Evolutionary conservation across 1,140 invertebrate genomes (phyloP).

Genomic region (Drosophila simulans): DNA sequence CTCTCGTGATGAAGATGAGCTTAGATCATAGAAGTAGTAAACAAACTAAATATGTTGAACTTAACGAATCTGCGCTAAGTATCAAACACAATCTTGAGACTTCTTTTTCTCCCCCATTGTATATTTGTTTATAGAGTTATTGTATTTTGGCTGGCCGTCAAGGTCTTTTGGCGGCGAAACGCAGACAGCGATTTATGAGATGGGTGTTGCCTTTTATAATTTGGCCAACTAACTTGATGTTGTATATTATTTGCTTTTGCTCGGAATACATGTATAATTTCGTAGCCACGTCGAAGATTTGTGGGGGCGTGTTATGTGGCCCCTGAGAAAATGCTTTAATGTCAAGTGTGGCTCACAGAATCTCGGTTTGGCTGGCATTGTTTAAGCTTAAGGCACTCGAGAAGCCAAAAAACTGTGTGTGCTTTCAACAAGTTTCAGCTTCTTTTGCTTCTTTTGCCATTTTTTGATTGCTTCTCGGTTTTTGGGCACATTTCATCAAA

Average conservation of each 20-base stretch:
- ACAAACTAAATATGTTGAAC: conserved; percentile 30
- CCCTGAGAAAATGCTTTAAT: conserved; percentile 48
- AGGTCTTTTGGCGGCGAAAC: conserved; percentile 50
- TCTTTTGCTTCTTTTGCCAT: not conserved
- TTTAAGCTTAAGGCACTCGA: conserved; percentile 34
- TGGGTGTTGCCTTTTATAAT: conserved; percentile 62
- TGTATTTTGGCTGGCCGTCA: conserved; percentile 29
- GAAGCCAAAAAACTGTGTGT: conserved; percentile 29
- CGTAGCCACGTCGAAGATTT: conserved; percentile 22
- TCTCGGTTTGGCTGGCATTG: conserved; percentile 8
- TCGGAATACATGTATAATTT: conserved; percentile 53
- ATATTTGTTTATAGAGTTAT: conserved; percentile 25
- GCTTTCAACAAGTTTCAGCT: conserved; percentile 40
- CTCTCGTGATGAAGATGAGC: conserved; percentile 4
- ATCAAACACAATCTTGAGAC: conserved; percentile 48
- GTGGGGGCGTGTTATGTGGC: conserved; percentile 48
- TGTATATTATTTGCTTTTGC: conserved; percentile 54
- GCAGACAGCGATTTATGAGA: conserved; percentile 50
- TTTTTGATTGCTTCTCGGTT: conserved; percentile 45
- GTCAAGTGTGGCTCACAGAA: conserved; percentile 61
- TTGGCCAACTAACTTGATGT: conserved; percentile 32
- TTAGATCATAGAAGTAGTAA: not conserved
- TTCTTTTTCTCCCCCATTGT: conserved; percentile 38
- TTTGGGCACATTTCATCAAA: conserved; percentile 47
- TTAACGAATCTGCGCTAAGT: conserved; percentile 40